phyloP scores from a whole-genome alignment of 2,113 vertebrate species.

The Sprattus sprattus region DNA sequence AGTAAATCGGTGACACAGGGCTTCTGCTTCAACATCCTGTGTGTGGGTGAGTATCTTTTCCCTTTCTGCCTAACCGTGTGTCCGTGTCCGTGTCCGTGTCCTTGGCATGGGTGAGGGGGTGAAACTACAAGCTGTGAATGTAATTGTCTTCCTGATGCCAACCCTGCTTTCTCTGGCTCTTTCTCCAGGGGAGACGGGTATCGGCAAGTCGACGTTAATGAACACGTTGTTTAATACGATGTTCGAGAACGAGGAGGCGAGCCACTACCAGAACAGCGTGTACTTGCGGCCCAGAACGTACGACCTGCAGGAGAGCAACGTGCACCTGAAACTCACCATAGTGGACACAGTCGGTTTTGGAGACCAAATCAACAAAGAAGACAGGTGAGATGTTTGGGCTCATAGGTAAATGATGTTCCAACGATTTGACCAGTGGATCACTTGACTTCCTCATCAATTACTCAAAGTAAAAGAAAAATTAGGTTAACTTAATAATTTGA shows the following conservation, averaged over 20 bases:
- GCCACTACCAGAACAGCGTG: constrained; percentile 88
- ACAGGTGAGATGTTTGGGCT: constrained; percentile 76
- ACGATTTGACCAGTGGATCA: no score
- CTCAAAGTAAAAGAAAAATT: no score
- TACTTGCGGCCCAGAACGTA: constrained; percentile 90
- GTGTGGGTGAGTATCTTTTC: constrained; percentile 84
- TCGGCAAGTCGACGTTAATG: constrained; percentile 96
- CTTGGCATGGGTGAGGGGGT: background rate
- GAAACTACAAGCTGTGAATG: background rate
- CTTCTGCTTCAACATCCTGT: constrained; percentile 99
- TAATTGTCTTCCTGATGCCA: constrained; percentile 26
- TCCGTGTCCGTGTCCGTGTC: background rate
- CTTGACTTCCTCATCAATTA: background rate
- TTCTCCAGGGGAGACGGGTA: constrained; percentile 88
- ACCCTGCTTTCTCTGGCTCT: constrained; percentile 1
- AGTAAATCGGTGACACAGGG: constrained; percentile 97
- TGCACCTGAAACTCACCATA: constrained; percentile 92
- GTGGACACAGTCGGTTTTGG: constrained; percentile 96
- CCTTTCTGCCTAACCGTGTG: background rate
- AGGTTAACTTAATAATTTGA: no score
- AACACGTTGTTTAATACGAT: constrained; percentile 97
- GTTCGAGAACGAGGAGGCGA: constrained; percentile 94
- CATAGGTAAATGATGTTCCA: background rate
- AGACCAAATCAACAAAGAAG: constrained; percentile 97
- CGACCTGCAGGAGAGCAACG: constrained; percentile 91